Evolutionary conservation across 2,113 vertebrate genomes (phyloP).

Genomic region (Leuciscus idus): DNA sequence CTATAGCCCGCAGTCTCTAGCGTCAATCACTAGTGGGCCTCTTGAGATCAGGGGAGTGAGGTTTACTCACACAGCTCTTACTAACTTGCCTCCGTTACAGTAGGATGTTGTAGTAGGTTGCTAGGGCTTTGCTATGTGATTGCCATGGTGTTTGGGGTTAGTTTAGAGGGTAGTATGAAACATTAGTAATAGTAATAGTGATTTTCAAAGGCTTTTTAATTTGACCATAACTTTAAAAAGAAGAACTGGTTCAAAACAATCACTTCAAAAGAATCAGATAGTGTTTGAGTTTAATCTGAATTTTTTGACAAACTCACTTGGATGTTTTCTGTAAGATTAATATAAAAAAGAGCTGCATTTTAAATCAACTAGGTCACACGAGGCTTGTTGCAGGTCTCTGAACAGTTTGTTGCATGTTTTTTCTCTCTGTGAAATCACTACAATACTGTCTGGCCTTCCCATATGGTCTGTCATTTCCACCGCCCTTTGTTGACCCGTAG

Average conservation of each 20-base stretch:
- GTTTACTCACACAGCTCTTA: too few species aligned
- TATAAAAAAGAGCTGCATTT: background rate
- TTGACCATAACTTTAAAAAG: background rate
- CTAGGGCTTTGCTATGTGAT: background rate
- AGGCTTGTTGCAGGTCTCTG: background rate
- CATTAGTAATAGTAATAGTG: background rate
- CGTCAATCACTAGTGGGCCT: too few species aligned
- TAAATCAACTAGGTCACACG: background rate
- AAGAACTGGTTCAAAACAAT: background rate
- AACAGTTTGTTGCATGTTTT: background rate
- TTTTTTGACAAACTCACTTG: background rate
- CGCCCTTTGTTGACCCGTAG: background rate
- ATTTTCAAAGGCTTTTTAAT: background rate
- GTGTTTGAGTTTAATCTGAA: background rate
- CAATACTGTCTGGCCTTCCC: background rate
- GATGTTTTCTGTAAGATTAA: conserved; percentile 9
- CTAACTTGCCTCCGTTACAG: too few species aligned
- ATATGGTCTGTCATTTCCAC: background rate
- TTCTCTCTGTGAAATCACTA: background rate
- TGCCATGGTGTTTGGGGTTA: background rate
- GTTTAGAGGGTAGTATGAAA: background rate
- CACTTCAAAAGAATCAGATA: background rate
- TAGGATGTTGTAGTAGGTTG: background rate
- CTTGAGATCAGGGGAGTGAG: too few species aligned
- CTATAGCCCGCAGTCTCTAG: too few species aligned